Evolutionary conservation across 2,888 invertebrate species (phyloP).

Genomic region (Latheticus oryzae): DNA sequence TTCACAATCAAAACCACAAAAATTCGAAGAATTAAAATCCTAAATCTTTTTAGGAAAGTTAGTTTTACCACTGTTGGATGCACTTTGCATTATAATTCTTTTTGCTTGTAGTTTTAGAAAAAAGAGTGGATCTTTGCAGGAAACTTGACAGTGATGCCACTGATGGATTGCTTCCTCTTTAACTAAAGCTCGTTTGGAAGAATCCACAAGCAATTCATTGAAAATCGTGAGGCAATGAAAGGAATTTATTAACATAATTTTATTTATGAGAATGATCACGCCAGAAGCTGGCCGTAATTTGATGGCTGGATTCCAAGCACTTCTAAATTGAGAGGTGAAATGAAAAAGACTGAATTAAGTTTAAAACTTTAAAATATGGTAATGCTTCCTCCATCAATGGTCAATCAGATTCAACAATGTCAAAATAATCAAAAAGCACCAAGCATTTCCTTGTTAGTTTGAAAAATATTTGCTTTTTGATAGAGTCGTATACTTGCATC

Average conservation of each 20-base stretch:
- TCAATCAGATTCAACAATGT: no score
- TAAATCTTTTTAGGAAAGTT: conserved; percentile 22
- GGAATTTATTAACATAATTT: conserved; percentile 19
- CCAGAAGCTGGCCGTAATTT: conserved; percentile 7
- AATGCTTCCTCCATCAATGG: no score
- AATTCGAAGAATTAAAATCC: no score
- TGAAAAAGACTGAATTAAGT: no score
- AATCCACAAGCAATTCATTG: neutral
- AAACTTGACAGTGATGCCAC: neutral
- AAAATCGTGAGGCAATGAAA: conserved; percentile 8
- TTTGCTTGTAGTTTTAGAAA: neutral
- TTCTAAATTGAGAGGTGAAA: no score
- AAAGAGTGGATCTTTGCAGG: conserved; percentile 7
- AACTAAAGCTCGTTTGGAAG: conserved; percentile 1
- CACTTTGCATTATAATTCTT: conserved; percentile 11
- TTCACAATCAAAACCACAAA: no score
- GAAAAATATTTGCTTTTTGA: no score
- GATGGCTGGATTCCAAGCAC: conserved; percentile 7
- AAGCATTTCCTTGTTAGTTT: no score
- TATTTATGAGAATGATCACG: conserved; percentile 14
- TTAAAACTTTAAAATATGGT: no score
- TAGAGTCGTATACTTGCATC: no score
- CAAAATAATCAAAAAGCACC: no score
- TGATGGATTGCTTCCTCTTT: conserved; percentile 8
- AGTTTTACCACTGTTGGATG: conserved; percentile 19